phyloP scores from a whole-genome alignment of 2,113 vertebrate genomes.

The cattle (Bos taurus) region DNA sequence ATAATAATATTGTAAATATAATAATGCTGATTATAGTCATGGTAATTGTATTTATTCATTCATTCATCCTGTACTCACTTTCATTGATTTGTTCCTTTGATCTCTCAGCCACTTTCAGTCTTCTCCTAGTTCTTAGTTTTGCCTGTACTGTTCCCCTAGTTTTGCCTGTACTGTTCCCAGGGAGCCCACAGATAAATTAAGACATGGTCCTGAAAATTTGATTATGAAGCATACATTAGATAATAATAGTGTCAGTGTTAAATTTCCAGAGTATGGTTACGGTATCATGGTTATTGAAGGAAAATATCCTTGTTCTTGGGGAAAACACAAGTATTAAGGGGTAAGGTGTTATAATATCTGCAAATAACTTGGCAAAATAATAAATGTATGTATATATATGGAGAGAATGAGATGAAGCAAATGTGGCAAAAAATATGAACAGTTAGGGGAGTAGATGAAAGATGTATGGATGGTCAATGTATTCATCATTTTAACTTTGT shows the following conservation, averaged over 20 bases:
- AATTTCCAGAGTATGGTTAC: neutral
- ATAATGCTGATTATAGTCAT: conserved; percentile 7
- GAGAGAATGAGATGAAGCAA: neutral
- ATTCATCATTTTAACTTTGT: conserved; percentile 9
- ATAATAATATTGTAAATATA: conserved; percentile 2
- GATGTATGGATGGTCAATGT: neutral
- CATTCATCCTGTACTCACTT: neutral
- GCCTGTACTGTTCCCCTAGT: neutral
- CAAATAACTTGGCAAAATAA: neutral
- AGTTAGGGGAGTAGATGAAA: neutral
- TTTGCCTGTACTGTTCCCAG: neutral
- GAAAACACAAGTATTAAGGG: neutral
- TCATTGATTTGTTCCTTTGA: conserved; percentile 3
- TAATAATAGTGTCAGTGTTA: neutral
- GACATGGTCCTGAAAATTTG: neutral
- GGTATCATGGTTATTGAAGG: neutral
- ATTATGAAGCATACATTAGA: neutral
- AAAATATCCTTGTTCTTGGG: neutral
- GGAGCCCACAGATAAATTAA: neutral
- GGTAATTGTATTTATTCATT: neutral
- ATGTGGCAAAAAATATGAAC: neutral
- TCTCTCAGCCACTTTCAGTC: neutral
- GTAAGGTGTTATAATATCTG: neutral
- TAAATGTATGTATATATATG: neutral
- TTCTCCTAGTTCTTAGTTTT: neutral